phyloP scores from a whole-genome alignment of 2,888 invertebrate species.

The Drosophila birchii region DNA sequence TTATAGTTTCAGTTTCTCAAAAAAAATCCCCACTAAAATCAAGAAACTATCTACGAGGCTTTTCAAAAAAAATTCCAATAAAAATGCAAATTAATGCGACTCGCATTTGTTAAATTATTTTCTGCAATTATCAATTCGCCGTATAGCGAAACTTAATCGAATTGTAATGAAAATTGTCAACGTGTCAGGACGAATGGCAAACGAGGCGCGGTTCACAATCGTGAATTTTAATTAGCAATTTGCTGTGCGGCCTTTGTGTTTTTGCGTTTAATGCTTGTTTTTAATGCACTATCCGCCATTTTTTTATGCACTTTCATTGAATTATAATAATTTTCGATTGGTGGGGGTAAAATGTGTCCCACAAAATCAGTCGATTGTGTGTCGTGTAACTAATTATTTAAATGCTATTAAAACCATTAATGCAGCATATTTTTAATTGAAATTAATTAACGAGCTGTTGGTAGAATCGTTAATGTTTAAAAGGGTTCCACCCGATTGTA shows the following conservation, averaged over 20 bases:
- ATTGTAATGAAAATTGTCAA: conserved; percentile 68
- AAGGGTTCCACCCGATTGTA: conserved; percentile 8
- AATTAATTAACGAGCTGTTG: conserved; percentile 65
- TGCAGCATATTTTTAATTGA: conserved; percentile 62
- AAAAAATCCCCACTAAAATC: background rate
- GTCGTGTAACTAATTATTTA: conserved; percentile 71
- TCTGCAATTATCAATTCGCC: conserved; percentile 50
- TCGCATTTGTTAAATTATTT: conserved; percentile 39
- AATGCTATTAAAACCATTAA: conserved; percentile 66
- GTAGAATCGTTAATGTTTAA: conserved; percentile 39
- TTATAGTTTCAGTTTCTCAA: too few relatives aligned
- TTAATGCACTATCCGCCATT: conserved; percentile 46
- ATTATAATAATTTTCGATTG: conserved; percentile 48
- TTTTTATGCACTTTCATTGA: conserved; percentile 56
- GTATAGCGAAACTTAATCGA: conserved; percentile 62
- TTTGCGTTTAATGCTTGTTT: conserved; percentile 48
- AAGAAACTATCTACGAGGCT: background rate
- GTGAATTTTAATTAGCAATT: conserved; percentile 69
- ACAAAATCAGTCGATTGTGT: conserved; percentile 13
- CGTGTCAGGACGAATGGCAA: conserved; percentile 45
- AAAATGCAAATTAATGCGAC: conserved; percentile 34
- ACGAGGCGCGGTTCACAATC: conserved; percentile 31
- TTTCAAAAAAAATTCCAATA: conserved; percentile 14
- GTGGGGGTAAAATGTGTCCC: background rate
- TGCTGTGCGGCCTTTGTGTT: conserved; percentile 40